Evolutionary conservation across 1,140 invertebrate genomes (phyloP).

Genomic region (Drosophila watanabei): DNA sequence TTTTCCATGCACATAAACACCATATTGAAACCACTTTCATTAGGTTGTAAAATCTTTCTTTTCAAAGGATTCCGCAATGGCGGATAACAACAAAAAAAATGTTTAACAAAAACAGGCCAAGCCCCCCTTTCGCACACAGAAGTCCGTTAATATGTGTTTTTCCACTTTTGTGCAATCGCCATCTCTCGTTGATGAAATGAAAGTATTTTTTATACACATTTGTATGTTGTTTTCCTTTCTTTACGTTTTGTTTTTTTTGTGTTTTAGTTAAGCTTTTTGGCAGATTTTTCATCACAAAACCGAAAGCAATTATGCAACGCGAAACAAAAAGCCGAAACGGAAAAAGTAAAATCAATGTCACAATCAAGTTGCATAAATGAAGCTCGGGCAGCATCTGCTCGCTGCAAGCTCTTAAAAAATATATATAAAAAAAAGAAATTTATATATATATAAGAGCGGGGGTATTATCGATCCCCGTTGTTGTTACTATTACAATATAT

Average conservation of each 20-base stretch:
- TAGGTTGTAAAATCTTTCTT: conserved; percentile 26
- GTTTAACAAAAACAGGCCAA: not conserved
- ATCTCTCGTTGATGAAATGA: conserved; percentile 17
- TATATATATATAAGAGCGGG: not conserved
- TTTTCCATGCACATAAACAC: conserved; percentile 3
- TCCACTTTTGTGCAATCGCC: conserved; percentile 23
- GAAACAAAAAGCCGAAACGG: conserved; percentile 1
- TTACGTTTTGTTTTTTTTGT: not conserved
- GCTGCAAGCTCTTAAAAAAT: conserved; percentile 8
- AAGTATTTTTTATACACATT: conserved; percentile 8
- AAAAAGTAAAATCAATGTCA: conserved; percentile 63
- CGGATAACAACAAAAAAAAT: not conserved
- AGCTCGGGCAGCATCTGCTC: conserved; percentile 29
- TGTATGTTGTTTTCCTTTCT: not conserved
- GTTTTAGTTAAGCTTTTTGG: conserved; percentile 27
- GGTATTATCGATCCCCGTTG: conserved; percentile 35
- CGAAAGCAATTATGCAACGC: conserved; percentile 51
- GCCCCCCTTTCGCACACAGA: conserved; percentile 1
- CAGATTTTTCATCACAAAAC: conserved; percentile 35
- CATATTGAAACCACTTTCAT: conserved; percentile 22
- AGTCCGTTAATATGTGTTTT: conserved; percentile 33
- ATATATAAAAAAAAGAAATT: not conserved
- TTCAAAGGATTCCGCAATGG: conserved; percentile 11
- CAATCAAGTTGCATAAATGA: conserved; percentile 70
- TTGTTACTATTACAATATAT: conserved; percentile 52